phyloP scores from a whole-genome alignment of 2,113 vertebrate species.

The Pedionomus torquatus region DNA sequence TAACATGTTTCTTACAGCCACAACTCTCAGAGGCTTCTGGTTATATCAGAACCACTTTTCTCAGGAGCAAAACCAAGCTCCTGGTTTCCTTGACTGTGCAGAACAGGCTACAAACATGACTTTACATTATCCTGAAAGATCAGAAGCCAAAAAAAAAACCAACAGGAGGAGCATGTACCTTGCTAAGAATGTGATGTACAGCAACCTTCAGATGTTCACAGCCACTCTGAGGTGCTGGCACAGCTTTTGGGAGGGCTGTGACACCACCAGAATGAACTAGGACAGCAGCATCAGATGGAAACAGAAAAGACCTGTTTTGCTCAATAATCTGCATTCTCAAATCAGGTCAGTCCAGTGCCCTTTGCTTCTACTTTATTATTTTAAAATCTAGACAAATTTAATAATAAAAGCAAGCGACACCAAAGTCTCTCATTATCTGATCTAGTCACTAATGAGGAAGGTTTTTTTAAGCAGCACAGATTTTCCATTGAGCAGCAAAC shows the following conservation, averaged over 20 bases:
- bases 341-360: neutral
- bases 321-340: neutral
- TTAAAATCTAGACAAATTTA: neutral
- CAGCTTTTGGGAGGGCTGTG: neutral
- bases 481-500: constrained; percentile 6
- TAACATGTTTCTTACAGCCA: neutral
- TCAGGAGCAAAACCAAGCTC: neutral
- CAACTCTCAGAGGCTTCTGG: neutral
- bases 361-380: neutral
- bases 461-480: neutral
- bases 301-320: neutral
- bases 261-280: neutral
- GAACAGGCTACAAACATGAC: neutral
- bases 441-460: constrained; percentile 2
- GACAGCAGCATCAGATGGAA: neutral
- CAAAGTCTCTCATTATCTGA: neutral
- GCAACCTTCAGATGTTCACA: neutral
- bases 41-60: neutral
- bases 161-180: neutral
- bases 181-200: neutral
- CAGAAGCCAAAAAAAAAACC: neutral
- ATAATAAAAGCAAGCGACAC: neutral
- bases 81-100: neutral
- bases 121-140: neutral
- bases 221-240: neutral